Conservation (phyloP, 2,113 vertebrate genomes). For the Malurus alboscapulatus region DNA sequence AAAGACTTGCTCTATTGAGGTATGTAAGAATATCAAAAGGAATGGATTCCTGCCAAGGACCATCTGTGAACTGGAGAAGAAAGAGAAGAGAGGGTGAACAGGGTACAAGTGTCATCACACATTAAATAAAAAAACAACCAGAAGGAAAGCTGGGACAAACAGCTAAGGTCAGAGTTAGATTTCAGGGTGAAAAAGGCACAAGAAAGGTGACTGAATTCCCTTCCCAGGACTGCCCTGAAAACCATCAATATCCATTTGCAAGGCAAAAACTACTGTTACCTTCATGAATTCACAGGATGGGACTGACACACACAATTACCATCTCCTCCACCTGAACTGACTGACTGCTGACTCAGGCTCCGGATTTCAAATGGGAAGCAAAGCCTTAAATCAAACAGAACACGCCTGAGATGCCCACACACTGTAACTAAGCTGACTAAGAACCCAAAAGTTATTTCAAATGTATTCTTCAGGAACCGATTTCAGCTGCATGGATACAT, state of each 20-base stretch:
- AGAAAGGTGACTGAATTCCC: background rate
- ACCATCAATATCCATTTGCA: background rate
- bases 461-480: background rate
- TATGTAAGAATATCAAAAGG: background rate
- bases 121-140: background rate
- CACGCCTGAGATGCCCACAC: rapidly evolving
- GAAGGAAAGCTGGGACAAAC: background rate
- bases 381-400: background rate
- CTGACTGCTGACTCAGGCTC: background rate
- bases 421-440: background rate
- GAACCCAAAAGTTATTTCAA: background rate
- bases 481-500: background rate
- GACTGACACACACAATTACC: background rate
- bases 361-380: background rate
- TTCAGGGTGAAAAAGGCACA: background rate
- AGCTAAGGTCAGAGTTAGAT: background rate
- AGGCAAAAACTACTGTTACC: background rate
- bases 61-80: background rate
- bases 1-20: background rate
- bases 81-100: background rate
- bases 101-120: background rate
- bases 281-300: background rate
- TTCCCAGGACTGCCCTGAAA: background rate
- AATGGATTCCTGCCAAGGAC: background rate
- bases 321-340: background rate